These are phyloP conservation scores for Telmatochromis sp. DNA, from an alignment of 2,113 vertebrate genomes.

Conservation along the genomic window DNA sequence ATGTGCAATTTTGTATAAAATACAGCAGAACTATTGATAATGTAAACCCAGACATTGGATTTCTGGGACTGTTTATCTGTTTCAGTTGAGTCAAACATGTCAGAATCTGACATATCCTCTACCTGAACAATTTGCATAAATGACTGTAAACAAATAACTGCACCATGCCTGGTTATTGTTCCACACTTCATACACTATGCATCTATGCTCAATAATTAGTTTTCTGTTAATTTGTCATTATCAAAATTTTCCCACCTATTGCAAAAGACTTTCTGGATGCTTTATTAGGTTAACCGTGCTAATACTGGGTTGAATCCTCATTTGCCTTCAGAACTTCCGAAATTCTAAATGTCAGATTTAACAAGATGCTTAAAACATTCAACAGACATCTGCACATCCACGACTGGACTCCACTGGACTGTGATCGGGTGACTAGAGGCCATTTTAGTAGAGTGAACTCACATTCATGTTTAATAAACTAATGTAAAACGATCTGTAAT, in stretches of 20 bases:
- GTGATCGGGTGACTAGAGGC: background rate
- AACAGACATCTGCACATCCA: background rate
- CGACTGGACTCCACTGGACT: background rate
- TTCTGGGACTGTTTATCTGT: background rate
- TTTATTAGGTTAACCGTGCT: background rate
- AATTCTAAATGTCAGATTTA: background rate
- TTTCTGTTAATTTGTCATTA: background rate
- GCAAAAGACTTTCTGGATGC: background rate
- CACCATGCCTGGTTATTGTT: background rate
- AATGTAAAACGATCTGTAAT: background rate
- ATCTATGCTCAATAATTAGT: background rate
- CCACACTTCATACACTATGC: background rate
- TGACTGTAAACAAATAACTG: conserved; percentile 23
- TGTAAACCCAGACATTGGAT: background rate
- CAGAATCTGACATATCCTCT: conserved; percentile 17
- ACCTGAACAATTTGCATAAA: conserved; percentile 66
- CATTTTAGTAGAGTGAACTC: background rate
- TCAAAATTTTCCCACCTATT: background rate
- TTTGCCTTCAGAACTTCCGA: background rate
- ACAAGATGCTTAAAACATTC: background rate
- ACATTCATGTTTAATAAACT: background rate
- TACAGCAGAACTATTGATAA: background rate
- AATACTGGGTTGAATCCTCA: background rate
- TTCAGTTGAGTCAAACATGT: conserved; percentile 21
- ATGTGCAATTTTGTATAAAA: conserved; percentile 59